Evolutionary conservation across 1,140 invertebrate genomes (phyloP), one percentile per base, ranked within the genome.

Genomic region (Pachypeltis micranthus): DNA sequence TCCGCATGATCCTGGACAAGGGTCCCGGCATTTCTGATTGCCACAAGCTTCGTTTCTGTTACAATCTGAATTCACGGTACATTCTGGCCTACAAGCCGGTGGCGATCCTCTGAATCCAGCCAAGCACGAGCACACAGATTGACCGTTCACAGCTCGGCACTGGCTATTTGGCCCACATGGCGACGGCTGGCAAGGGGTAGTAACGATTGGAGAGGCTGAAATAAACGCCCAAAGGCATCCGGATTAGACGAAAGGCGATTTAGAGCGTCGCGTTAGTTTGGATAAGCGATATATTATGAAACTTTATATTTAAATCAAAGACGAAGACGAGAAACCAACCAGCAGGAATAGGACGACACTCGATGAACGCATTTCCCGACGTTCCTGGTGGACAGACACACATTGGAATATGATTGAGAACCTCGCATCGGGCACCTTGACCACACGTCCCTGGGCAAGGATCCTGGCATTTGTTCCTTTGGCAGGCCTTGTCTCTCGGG

Each of bases 121-220:
- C 27, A 78, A 67, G 70, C 85, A 86, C 24, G 76, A 76, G 72
- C 84, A 86, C 1, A 59, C 60, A 34, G 63, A 24, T 28, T 51
- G 26, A 2, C 44, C 57, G 21, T 74, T 66, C 44, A 81, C 81
- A 69, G 79, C 74, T 62, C 79, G 72, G 69, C 88, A 90, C 67
- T 83, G 73, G 0, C 87, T 77, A 70, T 88, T 89, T 4, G 80
- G 76, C 44, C 87, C 88, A 72, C 88, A 90, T 1, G 83, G 82
- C 24, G 84, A 80, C 65, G 77, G 79, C 29, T 82, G 83, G 72
- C 21, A 81, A 78, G 16, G 81, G 44, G 78, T 57, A n/a, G 61
- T 61, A 27, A 72, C 74, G 31, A 67, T 24, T 28, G 67, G 69
- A 27, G 62, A 60, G 64, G 61, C 1, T 65, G 61, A 39, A 62